Base-by-base conservation (phyloP, 2,797 vertebrate genomes). In the Rhinella marina region DNA sequence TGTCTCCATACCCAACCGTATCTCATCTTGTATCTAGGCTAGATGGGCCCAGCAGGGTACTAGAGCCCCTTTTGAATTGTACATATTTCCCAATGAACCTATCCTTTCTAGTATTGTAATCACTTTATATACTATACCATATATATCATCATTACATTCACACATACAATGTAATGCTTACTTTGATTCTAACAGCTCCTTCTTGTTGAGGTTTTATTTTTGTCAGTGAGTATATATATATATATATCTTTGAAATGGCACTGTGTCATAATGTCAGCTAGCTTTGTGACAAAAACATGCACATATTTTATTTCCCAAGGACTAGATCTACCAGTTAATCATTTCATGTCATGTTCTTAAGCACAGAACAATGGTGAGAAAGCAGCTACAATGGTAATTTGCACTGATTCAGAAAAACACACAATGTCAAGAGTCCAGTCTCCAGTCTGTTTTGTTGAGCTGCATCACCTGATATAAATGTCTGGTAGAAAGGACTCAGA, bases 361-460 rank as follows among this genome's bases (percentile, higher is more conserved):
- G 29, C 70, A 84, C 41, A 50, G n/a, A 76, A 62, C 59, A 76
- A 50, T 50, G 83, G 72, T 61, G 72, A 81, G 27, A 59, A 48
- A 61, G 23, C 1, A 32, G 21, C n/a, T 75, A 41, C 32, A 73
- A 73, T 75, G 56, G 29, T 32, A 48, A 84, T 76, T 25, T 50
- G 56, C 21, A 48, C 8, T 75, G 70, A 61, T 84, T 76, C 8
- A 50, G 57, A 27, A 84, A 48, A 84, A 57, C 16, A 59, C 29
- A 84, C 29, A 59, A 75, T 59, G n/a, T 16, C 21, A 13, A 19
- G 16, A 52, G 50, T 23, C 62, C n/a, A 27, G 48, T 64, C 32
- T 62, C 29, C n/a, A 52, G 7, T 50, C 59, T 27, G 52, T n/a
- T 59, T 66, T 64, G 59, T 85, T 54, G 23, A 64, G 59, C 84